These are phyloP conservation scores for Microplitis mediator DNA, from an alignment of 1,140 invertebrate species.

Conservation along the genomic window DNA sequence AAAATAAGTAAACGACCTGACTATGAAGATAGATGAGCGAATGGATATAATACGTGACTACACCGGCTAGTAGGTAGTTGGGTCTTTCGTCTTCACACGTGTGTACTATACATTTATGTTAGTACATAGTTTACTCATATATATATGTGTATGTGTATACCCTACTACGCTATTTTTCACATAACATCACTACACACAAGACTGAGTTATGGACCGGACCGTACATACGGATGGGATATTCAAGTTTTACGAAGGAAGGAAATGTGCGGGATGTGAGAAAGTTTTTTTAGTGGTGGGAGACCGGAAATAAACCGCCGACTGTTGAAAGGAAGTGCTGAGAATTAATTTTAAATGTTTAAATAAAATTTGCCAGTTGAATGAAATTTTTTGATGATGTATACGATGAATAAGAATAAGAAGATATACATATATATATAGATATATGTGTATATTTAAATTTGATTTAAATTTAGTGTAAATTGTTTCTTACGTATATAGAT, in stretches of 20 bases:
- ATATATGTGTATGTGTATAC: background rate
- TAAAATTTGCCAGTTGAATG: background rate
- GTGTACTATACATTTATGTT: too few species aligned
- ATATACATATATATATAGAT: too few species aligned
- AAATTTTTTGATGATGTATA: background rate
- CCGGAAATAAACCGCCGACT: slow-evolving; percentile 18
- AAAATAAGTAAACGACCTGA: too few species aligned
- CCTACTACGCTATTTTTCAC: background rate
- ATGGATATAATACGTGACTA: too few species aligned
- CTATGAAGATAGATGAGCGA: too few species aligned
- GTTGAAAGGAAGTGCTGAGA: slow-evolving; percentile 23
- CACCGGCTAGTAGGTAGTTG: too few species aligned
- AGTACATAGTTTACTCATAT: too few species aligned
- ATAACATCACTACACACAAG: background rate
- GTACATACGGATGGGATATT: too few species aligned
- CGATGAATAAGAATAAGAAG: background rate
- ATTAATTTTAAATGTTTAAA: slow-evolving; percentile 2
- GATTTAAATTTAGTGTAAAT: background rate
- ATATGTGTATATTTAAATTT: background rate
- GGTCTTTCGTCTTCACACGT: too few species aligned
- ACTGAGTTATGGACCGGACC: too few species aligned
- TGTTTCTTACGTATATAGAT: background rate
- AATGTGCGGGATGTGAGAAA: slow-evolving; percentile 1
- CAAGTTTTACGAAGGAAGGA: slow-evolving; percentile 1
- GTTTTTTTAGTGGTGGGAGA: slow-evolving; percentile 14